Base-by-base conservation (phyloP, 1,140 invertebrate species). In the Drosophila nigrodunni region DNA sequence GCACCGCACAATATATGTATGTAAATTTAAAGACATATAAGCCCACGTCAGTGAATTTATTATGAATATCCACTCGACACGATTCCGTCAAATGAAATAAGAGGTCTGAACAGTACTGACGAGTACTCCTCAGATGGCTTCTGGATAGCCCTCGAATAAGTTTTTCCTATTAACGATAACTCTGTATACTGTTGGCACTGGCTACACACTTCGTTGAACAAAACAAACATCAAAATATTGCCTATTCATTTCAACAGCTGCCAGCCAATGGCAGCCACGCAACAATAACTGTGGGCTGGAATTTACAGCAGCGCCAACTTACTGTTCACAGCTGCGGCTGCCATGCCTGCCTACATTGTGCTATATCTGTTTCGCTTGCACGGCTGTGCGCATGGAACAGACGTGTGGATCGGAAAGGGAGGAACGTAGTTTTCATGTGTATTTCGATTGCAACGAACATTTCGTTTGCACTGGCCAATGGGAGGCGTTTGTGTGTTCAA, bases 11-110 rank as follows among this genome's bases (percentile, higher is more conserved):
- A 79, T 74, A 81, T 90, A 80, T 85, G 83, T 87, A 88, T 89
- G 81, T 85, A 86, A 78, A 90, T 85, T 87, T 91, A 75, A 81
- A 82, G 90, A 91, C 80, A 91, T 81, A 80, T 74, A 91, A 91
- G 87, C 90, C 86, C 87, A 88, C 90, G 85, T 82, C 83, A 86
- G 90, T 91, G 81, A 92, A 92, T 92, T 92, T 92, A 92, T 92
- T 92, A 92, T 92, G 90, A 92, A 92, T 92, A 92, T 91, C 92
- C 92, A 92, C 92, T 92, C 92, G 92, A 92, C 91, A 92, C 92
- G 92, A 92, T 91, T 92, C 92, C 92, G 91, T 92, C 91, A 92
- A 92, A 92, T 92, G 92, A 92, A 92, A 92, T 92, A 92, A 92
- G 92, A 92, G 92, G 92, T 92, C 89, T 92, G 90, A 92, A 92